Percentiles rank a stretch among this genome's conserved stretches.
These are phyloP conservation scores for Bombus affinis DNA, from an alignment of 1,140 invertebrate species.

Conservation along the genomic window DNA sequence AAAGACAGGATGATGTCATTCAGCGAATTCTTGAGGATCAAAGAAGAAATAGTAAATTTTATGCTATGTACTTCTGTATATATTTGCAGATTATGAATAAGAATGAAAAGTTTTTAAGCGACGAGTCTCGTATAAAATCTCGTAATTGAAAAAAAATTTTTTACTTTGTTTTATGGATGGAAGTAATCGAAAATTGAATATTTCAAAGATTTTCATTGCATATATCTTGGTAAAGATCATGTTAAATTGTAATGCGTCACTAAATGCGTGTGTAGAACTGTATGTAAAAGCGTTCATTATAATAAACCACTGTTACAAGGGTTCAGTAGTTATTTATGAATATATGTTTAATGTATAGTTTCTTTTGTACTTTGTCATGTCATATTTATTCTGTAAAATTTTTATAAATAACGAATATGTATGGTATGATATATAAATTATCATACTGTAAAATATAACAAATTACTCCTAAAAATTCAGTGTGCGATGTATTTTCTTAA, in stretches of 20 bases:
- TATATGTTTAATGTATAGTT: neutral
- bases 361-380: neutral
- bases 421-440: neutral
- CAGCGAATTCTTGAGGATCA: neutral
- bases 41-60: constrained; percentile 17
- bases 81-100: constrained; percentile 32
- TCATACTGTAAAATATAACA: neutral
- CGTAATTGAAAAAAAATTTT: constrained; percentile 24
- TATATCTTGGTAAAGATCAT: constrained; percentile 26
- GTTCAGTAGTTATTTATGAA: neutral
- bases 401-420: neutral
- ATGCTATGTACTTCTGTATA: constrained; percentile 21
- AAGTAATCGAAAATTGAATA: neutral
- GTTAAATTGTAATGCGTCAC: neutral
- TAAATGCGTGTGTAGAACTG: neutral
- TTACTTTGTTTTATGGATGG: constrained; percentile 53
- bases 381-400: neutral
- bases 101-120: constrained; percentile 20
- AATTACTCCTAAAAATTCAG: neutral
- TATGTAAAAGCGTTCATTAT: neutral
- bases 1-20: neutral
- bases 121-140: neutral
- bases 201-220: constrained; percentile 5
- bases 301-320: constrained; percentile 1
- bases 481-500: neutral